Conservation (phyloP, 2,888 invertebrate species). For the Galerucella pusilla region DNA sequence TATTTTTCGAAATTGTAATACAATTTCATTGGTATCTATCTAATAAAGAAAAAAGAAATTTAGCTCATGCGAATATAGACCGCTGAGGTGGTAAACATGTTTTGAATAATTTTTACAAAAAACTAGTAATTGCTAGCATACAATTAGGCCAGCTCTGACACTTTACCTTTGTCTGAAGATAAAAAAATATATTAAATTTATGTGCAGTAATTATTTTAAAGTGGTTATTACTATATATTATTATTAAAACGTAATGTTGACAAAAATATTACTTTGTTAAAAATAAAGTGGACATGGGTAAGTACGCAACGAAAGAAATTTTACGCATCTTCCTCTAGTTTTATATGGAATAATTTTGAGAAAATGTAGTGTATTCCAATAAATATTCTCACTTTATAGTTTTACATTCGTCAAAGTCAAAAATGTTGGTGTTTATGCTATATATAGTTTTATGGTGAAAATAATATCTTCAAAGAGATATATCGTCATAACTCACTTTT, state of each 20-base stretch:
- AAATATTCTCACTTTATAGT: no score
- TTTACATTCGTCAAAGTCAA: no score
- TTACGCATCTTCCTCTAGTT: no score
- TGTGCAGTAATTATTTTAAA: background rate
- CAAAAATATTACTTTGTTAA: background rate
- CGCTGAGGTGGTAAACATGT: no score
- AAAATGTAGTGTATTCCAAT: background rate
- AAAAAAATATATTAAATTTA: conserved; percentile 7
- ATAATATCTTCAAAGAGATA: no score
- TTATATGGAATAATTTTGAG: background rate
- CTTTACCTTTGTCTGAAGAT: background rate
- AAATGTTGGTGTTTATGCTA: no score
- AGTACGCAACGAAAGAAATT: background rate
- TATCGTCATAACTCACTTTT: no score
- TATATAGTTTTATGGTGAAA: no score
- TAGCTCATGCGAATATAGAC: no score
- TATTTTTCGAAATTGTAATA: no score
- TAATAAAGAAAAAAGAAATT: no score
- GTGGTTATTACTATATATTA: background rate
- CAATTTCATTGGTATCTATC: no score
- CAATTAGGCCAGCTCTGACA: background rate
- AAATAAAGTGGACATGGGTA: background rate
- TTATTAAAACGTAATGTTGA: background rate
- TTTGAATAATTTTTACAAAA: background rate
- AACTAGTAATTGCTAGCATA: background rate